A percentile compares a stretch with the other conserved stretches of the same genome.
Conservation (phyloP, 2,113 vertebrate genomes). For the Anas platyrhynchos region DNA sequence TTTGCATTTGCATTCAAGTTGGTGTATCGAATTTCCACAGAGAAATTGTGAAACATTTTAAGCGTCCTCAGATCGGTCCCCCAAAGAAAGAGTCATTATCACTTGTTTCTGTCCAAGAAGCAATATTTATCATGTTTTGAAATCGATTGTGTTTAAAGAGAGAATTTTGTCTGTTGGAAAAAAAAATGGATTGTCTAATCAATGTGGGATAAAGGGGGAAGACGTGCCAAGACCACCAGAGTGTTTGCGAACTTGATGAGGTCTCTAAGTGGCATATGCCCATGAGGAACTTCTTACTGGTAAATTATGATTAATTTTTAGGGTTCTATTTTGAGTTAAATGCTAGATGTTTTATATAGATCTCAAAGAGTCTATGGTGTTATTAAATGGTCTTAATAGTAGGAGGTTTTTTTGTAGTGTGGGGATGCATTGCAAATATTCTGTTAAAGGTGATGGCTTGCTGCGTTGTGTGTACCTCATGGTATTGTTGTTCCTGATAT, state of each 20-base stretch:
- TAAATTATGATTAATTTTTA: not conserved
- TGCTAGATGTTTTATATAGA: not conserved
- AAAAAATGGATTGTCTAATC: not conserved
- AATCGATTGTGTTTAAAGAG: not conserved
- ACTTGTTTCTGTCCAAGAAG: not conserved
- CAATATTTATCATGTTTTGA: not conserved
- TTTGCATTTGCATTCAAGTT: not conserved
- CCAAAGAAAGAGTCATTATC: constrained; percentile 2
- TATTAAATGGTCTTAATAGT: not conserved
- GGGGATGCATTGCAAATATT: not conserved
- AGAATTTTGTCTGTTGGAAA: constrained; percentile 27
- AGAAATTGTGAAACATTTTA: not conserved
- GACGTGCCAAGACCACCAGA: not conserved
- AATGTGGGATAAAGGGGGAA: not conserved
- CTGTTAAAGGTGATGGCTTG: not conserved
- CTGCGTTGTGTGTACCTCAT: not conserved
- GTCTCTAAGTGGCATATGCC: not conserved
- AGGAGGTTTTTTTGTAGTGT: not conserved
- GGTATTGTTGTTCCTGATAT: not conserved
- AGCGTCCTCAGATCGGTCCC: not conserved
- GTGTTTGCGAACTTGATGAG: not conserved
- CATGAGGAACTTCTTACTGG: not conserved
- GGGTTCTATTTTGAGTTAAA: not conserved
- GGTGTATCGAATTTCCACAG: not conserved
- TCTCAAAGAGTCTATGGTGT: not conserved